Evolutionary conservation across 2,797 vertebrate species (phyloP), one percentile per base, ranked within the genome.

Genomic region (Coracias cyanogaster): DNA sequence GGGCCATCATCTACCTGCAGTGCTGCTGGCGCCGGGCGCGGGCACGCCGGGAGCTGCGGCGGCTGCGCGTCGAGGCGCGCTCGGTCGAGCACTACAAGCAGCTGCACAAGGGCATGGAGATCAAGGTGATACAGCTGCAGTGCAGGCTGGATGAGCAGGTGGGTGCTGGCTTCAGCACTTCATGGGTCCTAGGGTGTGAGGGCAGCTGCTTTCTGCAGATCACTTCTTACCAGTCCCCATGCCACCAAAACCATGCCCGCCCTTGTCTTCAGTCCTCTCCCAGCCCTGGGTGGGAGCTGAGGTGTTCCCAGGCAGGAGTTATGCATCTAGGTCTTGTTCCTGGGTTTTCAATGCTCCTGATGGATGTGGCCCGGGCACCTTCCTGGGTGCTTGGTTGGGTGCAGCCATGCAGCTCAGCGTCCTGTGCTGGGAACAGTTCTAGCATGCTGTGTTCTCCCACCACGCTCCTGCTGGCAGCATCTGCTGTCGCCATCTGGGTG

Each of bases 61-160:
- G 69, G 29, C 97, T 98, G n/a, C 98, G 98, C 67, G 93, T 95
- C 0, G 98, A 99, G 97, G 98, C 98, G 0, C 97, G 98, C 22
- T 98, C 98, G 0, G 97, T 98, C 26, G 98, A 98, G 97, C 98
- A n/a, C 77, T 98, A 94, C 97, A 96, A 97, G 29, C 96, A 98
- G 95, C 98, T 99, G 96, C 98, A 98, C 98, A 98, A 97, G 90
- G 98, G 98, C 91, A 98, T 98, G 98, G 99, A 99, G 86, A 98
- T 98, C 90, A 98, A 98, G 96, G 97, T 98, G 96, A 98, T 98
- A 43, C 98, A 98, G 97, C 97, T 99, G 84, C 98, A 98, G 97
- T 52, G 98, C 46, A 96, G 95, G 83, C 98, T 98, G 18, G 98
- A 98, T 41, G 97, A 98, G 81, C 97, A 98, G 97, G 98, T 98